A percentile compares a stretch with the other conserved stretches of the same genome.
Evolutionary conservation across 2,113 vertebrate species (phyloP).

Genomic region (Cromileptes altivelis): DNA sequence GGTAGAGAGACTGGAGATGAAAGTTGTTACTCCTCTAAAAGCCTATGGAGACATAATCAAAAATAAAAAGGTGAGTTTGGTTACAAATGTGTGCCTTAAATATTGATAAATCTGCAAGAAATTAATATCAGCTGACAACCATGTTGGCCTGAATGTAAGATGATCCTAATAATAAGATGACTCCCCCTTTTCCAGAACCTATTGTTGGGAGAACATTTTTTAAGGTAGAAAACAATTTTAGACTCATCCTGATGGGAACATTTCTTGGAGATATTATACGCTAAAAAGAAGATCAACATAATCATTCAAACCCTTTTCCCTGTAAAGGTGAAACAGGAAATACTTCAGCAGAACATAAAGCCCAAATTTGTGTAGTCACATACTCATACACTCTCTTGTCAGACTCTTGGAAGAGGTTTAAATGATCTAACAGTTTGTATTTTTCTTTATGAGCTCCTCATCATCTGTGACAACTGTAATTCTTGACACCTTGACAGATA

Average conservation of each 20-base stretch:
- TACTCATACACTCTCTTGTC: no score
- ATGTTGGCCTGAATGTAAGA: no score
- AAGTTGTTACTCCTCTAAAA: conserved; percentile 83
- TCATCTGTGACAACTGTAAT: not conserved
- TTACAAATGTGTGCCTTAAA: not conserved
- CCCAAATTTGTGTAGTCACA: no score
- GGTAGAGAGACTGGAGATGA: conserved; percentile 86
- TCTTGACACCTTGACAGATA: conserved; percentile 3
- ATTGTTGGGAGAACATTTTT: no score
- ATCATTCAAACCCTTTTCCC: no score
- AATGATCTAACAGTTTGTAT: not conserved
- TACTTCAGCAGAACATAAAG: no score
- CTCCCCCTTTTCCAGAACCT: not conserved
- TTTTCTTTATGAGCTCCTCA: not conserved
- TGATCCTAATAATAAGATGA: not conserved
- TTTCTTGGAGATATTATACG: not conserved
- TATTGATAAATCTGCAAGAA: not conserved
- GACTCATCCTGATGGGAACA: not conserved
- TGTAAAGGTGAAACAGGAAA: no score
- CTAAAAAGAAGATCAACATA: no score
- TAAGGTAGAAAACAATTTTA: not conserved
- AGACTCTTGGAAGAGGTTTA: no score
- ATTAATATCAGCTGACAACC: not conserved
- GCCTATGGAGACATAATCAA: conserved; percentile 80
- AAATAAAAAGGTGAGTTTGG: conserved; percentile 80